Evolutionary conservation across 1,140 invertebrate genomes (phyloP).

Genomic region (Heliconius melpomene): DNA sequence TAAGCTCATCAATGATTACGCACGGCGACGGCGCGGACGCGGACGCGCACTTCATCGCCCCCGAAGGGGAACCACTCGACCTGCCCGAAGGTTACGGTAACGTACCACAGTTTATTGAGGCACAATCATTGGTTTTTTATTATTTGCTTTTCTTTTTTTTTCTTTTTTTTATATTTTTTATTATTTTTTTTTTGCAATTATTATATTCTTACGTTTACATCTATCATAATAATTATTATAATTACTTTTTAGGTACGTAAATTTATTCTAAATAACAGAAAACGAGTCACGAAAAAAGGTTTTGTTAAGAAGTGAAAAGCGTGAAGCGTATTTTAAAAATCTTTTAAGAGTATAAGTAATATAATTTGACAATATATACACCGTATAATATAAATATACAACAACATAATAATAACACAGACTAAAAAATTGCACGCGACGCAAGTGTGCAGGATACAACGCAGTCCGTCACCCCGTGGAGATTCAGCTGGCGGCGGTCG

Average conservation of each 20-base stretch:
- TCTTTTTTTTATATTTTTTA: conserved; percentile 56
- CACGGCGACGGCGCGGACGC: conserved; percentile 66
- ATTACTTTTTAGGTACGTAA: conserved; percentile 79
- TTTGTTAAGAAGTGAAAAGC: conserved; percentile 74
- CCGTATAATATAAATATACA: conserved; percentile 78
- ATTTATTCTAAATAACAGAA: conserved; percentile 81
- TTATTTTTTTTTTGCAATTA: conserved; percentile 56
- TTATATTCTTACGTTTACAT: conserved; percentile 66
- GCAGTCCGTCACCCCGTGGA: conserved; percentile 76
- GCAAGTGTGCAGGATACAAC: conserved; percentile 74
- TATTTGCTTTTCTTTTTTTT: conserved; percentile 74
- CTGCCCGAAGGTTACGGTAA: conserved; percentile 78
- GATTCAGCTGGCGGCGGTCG: conserved; percentile 66
- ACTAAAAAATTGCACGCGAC: conserved; percentile 77
- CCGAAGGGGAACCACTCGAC: conserved; percentile 61
- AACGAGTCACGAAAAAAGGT: conserved; percentile 69
- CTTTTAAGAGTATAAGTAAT: conserved; percentile 63
- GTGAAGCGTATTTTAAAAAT: conserved; percentile 77
- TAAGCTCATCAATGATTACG: conserved; percentile 80
- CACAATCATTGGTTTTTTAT: conserved; percentile 81
- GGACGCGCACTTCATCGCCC: conserved; percentile 50
- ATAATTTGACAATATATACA: conserved; percentile 80
- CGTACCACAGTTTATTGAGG: conserved; percentile 81
- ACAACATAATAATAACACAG: conserved; percentile 81
- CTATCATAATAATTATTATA: conserved; percentile 79